Conservation (phyloP, 1,140 invertebrate species). For the Scaptomyza hsui region DNA sequence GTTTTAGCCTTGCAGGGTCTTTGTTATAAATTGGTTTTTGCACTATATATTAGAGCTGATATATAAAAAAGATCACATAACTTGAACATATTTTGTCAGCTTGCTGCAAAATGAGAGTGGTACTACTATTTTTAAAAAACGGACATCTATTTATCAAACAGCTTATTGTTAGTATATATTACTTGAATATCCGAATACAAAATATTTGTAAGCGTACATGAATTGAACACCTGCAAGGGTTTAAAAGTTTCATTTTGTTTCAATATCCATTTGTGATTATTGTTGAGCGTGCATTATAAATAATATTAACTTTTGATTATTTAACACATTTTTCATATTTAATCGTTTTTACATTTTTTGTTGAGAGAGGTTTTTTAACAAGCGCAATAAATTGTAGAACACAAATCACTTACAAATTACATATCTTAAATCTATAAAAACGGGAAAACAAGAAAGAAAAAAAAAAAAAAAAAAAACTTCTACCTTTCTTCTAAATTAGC, state of each 20-base stretch:
- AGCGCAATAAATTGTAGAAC: too few species aligned
- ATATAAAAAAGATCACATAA: too few species aligned
- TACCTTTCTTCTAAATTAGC: not conserved
- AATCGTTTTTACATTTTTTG: not conserved
- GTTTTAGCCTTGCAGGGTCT: not conserved
- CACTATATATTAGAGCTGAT: too few species aligned
- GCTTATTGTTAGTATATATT: too few species aligned
- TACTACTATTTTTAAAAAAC: too few species aligned
- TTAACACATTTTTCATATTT: conserved; percentile 23
- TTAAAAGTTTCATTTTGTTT: not conserved
- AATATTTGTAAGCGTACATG: too few species aligned
- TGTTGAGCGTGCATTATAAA: not conserved
- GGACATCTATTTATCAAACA: too few species aligned
- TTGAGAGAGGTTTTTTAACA: not conserved
- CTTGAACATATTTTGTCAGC: too few species aligned
- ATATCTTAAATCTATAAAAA: conserved; percentile 16
- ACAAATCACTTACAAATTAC: not conserved
- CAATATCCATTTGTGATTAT: conserved; percentile 9
- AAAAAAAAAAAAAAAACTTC: not conserved
- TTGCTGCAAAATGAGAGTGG: too few species aligned
- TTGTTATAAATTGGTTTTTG: not conserved
- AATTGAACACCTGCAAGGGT: not conserved
- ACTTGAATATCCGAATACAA: too few species aligned
- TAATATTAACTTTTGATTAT: conserved; percentile 7
- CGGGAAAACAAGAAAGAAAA: not conserved